These are phyloP conservation scores for Pantherophis vulpinus DNA, from an alignment of 2,797 vertebrate genomes.

Conservation along the genomic window DNA sequence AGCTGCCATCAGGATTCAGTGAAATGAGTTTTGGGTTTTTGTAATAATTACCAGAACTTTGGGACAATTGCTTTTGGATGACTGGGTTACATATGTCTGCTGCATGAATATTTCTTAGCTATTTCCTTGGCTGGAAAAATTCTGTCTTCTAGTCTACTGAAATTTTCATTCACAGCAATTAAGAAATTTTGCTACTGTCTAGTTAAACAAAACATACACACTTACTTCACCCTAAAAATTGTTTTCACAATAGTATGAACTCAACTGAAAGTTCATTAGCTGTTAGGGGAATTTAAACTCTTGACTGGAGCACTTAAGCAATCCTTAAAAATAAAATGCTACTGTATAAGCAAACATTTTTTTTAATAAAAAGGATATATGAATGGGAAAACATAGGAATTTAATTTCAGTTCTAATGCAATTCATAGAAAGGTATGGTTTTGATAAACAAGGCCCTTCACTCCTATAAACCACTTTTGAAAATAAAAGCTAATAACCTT, in stretches of 20 bases:
- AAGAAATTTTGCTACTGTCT: background rate
- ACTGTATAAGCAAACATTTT: background rate
- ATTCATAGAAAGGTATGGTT: background rate
- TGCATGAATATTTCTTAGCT: background rate
- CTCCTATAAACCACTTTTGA: background rate
- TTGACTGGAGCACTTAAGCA: background rate
- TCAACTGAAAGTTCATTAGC: background rate
- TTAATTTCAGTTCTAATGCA: background rate
- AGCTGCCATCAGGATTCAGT: background rate
- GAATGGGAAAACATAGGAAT: background rate
- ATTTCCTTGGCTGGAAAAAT: background rate
- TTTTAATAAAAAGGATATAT: background rate
- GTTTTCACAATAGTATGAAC: background rate
- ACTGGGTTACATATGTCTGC: background rate
- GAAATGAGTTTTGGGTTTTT: background rate
- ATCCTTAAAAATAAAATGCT: background rate
- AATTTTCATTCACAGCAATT: background rate
- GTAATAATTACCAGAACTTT: background rate
- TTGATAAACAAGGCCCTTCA: background rate
- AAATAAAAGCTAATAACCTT: background rate
- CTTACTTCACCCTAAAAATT: background rate
- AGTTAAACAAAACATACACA: background rate
- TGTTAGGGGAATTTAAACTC: background rate
- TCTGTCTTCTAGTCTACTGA: background rate
- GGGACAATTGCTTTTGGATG: background rate